These are phyloP conservation scores for Tachysurus vachellii DNA, from an alignment of 2,113 vertebrate genomes.

Conservation along the genomic window DNA sequence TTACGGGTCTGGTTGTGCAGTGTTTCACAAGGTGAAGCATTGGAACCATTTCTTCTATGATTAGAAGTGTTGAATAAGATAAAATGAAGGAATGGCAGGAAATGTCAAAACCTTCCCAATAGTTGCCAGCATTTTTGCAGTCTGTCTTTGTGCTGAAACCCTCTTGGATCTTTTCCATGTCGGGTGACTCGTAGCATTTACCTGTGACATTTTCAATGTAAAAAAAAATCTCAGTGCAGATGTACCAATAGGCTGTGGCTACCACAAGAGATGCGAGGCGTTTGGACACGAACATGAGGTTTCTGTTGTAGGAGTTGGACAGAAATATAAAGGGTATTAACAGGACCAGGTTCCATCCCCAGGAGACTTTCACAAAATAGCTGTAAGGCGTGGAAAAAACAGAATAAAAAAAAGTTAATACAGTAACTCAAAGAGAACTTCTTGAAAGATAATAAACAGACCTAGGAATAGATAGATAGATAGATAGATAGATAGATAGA, in stretches of 20 bases:
- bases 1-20: slow-evolving; percentile 28
- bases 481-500: too few relatives aligned
- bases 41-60: slow-evolving; percentile 84
- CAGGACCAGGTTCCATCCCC: slow-evolving; percentile 91
- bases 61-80: slow-evolving; percentile 85
- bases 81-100: slow-evolving; percentile 95
- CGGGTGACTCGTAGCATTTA: slow-evolving; percentile 67
- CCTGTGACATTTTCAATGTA: slow-evolving; percentile 84
- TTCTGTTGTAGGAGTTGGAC: slow-evolving; percentile 73
- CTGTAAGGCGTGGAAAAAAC: slow-evolving; percentile 64
- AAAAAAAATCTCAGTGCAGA: slow-evolving; percentile 80
- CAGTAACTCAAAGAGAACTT: too few relatives aligned
- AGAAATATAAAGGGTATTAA: slow-evolving; percentile 87
- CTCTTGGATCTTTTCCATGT: slow-evolving; percentile 19
- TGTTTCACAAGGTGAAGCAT: slow-evolving; percentile 67
- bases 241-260: slow-evolving; percentile 85
- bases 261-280: slow-evolving; percentile 79
- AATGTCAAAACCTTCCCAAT: slow-evolving; percentile 90
- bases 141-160: slow-evolving; percentile 68
- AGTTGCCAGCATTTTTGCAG: slow-evolving; percentile 76
- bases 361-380: slow-evolving; percentile 94
- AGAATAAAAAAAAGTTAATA: background rate
- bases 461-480: too few relatives aligned
- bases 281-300: slow-evolving; percentile 62
- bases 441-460: too few relatives aligned